Percentiles rank a stretch among this genome's conserved stretches.
phyloP scores from a whole-genome alignment of 2,888 invertebrate genomes.

The Sesamia inferens region DNA sequence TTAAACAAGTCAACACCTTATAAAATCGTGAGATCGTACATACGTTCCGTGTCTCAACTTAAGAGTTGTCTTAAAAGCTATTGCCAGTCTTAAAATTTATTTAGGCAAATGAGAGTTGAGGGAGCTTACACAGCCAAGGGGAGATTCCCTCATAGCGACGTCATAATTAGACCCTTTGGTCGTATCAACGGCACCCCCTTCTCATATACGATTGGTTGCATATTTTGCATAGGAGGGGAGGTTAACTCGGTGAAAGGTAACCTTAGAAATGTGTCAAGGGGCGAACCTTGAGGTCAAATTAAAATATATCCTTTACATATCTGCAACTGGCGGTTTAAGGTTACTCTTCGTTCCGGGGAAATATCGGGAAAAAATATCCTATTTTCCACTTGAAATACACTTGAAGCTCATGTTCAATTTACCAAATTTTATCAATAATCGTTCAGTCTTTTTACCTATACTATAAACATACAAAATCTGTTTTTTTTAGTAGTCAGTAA shows the following conservation, averaged over 20 bases:
- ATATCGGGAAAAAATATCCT: neutral
- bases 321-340: neutral
- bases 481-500: too few species aligned
- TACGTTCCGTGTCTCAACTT: neutral
- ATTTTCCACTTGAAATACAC: too few species aligned
- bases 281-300: neutral
- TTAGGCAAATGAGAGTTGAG: slow-evolving; percentile 43
- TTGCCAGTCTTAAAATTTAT: slow-evolving; percentile 31
- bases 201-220: slow-evolving; percentile 3
- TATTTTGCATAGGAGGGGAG: slow-evolving; percentile 1
- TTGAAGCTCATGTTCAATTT: too few species aligned
- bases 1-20: neutral
- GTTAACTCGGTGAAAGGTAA: neutral
- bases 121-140: slow-evolving; percentile 14
- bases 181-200: neutral
- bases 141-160: neutral
- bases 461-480: too few species aligned
- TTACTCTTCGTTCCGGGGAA: too few species aligned
- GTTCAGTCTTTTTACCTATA: too few species aligned
- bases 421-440: too few species aligned
- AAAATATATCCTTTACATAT: neutral
- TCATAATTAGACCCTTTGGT: slow-evolving; percentile 26
- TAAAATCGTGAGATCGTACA: neutral
- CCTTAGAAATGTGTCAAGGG: neutral
- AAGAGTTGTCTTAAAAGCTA: slow-evolving; percentile 15